Conservation (phyloP, 2,797 vertebrate species). For the Dallia pectoralis region DNA sequence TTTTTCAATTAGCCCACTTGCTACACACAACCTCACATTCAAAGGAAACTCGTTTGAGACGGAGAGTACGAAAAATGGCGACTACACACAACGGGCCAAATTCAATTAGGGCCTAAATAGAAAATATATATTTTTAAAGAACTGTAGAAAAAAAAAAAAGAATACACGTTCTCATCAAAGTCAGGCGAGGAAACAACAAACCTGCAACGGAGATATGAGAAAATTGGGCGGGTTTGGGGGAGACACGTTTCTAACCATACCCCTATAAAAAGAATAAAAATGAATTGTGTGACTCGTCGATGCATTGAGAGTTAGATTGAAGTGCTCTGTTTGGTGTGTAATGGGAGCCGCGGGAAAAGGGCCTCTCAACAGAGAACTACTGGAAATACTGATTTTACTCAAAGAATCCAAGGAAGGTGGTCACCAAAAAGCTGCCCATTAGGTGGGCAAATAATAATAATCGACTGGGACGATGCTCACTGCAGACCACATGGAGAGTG, state of each 20-base stretch:
- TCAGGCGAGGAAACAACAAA: neutral
- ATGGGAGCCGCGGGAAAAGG: slow-evolving; percentile 21
- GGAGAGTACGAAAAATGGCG: neutral
- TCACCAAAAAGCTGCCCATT: slow-evolving; percentile 18
- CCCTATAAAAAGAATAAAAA: slow-evolving; percentile 27
- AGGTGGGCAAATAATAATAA: slow-evolving; percentile 4
- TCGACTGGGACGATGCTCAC: slow-evolving; percentile 5
- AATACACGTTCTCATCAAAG: neutral
- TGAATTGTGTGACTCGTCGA: slow-evolving; percentile 18
- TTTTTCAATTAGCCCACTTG: slow-evolving; percentile 7
- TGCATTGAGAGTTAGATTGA: slow-evolving; percentile 22
- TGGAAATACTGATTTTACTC: slow-evolving; percentile 29
- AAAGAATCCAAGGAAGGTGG: slow-evolving; percentile 34
- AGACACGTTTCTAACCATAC: slow-evolving; percentile 1
- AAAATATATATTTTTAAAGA: neutral
- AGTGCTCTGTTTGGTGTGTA: slow-evolving; percentile 30
- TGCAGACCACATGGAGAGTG: slow-evolving; percentile 2
- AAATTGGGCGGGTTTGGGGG: slow-evolving; percentile 5
- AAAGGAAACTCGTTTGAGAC: neutral
- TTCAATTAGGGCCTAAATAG: neutral
- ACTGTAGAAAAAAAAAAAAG: neutral
- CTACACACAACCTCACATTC: neutral
- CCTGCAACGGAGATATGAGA: neutral
- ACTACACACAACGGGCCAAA: slow-evolving; percentile 1
- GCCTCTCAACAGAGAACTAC: slow-evolving; percentile 26